A percentile compares a stretch with the other conserved stretches of the same genome.
Evolutionary conservation across 64 coral and sea anemone genomes (phyloP).

Genomic region (Montipora sp.): DNA sequence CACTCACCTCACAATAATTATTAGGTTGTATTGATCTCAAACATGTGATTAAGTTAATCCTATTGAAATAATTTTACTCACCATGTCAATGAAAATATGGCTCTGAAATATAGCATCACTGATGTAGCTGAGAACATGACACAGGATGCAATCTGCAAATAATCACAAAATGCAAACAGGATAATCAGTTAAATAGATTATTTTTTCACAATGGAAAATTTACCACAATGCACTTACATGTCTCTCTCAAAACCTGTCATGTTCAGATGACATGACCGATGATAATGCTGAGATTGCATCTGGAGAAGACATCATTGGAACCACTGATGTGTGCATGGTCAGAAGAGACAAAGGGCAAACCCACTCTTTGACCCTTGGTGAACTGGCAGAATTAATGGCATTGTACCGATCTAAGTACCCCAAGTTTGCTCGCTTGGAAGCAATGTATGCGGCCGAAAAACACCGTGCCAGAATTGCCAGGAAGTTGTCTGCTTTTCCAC

Average conservation of each 20-base stretch:
- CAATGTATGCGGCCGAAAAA: constrained; percentile 13
- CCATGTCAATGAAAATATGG: constrained; percentile 25
- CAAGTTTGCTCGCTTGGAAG: neutral
- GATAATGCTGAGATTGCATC: neutral
- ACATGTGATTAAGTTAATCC: constrained; percentile 26
- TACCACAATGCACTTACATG: constrained; percentile 39
- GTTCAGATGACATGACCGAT: neutral
- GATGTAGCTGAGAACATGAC: constrained; percentile 22
- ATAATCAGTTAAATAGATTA: constrained; percentile 15
- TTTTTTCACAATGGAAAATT: constrained; percentile 9
- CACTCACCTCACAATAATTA: constrained; percentile 11
- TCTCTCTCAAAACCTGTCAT: neutral
- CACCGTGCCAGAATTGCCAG: neutral
- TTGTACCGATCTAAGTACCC: neutral
- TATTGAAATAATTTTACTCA: constrained; percentile 23
- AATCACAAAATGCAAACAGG: constrained; percentile 40
- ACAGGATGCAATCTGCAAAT: constrained; percentile 20
- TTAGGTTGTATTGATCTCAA: constrained; percentile 12
- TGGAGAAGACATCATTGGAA: neutral
- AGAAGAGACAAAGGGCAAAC: constrained; percentile 25
- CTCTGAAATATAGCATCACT: constrained; percentile 11
- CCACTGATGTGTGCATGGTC: neutral
- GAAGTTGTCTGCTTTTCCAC: constrained; percentile 21
- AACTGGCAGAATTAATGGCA: neutral
- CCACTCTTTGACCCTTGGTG: neutral